Percentiles rank a stretch among this genome's conserved stretches.
Conservation (phyloP, 2,113 vertebrate species). For the Otus sunia region DNA sequence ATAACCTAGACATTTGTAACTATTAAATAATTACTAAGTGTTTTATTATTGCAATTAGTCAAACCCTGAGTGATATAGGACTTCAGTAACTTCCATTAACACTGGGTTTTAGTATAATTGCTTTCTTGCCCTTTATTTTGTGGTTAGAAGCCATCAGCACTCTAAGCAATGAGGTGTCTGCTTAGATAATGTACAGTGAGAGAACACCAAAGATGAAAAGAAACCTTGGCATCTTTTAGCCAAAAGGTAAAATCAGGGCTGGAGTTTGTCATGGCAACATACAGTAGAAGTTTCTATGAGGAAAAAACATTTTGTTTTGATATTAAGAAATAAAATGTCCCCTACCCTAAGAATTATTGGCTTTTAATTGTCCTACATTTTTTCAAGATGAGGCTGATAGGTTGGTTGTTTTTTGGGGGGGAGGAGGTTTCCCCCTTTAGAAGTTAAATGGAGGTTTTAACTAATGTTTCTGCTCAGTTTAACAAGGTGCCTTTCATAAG, state of each 20-base stretch:
- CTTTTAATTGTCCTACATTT: not conserved
- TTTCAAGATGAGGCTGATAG: not conserved
- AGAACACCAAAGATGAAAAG: not conserved
- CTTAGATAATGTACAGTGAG: not conserved
- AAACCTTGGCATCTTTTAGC: not conserved
- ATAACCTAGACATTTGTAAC: not conserved
- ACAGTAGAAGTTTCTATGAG: not conserved
- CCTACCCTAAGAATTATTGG: not conserved
- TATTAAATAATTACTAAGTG: not conserved
- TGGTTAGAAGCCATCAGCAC: not conserved
- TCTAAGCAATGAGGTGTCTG: not conserved
- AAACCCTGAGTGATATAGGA: not conserved
- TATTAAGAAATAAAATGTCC: not conserved
- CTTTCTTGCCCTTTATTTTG: not conserved
- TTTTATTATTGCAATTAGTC: not conserved
- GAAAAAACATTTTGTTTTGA: not conserved
- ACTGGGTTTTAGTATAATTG: not conserved
- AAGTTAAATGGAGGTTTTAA: not conserved
- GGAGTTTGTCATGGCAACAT: not conserved
- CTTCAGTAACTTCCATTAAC: not conserved
- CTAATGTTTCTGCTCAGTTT: not conserved
- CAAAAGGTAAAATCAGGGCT: not conserved
- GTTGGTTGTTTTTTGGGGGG: too few relatives aligned
- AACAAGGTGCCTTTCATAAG: not conserved
- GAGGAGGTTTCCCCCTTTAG: not conserved